Base-by-base conservation (phyloP, 2,888 invertebrate species). In the Drosophila eohydei region DNA sequence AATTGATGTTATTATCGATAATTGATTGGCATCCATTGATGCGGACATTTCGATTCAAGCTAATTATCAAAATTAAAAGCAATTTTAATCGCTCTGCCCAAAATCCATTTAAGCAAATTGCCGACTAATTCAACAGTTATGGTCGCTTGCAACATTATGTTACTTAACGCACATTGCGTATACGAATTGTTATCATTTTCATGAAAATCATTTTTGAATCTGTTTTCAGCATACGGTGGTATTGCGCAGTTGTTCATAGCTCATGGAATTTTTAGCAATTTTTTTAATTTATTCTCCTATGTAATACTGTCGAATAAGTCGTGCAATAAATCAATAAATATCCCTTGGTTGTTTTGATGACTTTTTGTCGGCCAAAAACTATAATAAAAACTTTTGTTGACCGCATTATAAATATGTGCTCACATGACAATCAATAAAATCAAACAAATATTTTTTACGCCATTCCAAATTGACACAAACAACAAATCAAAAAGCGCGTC, bases 401-500 rank as follows among this genome's bases (percentile, higher is more conserved):
- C 73, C 74, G 46, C 61, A 81, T 64, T 57, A 30, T 69, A 73
- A 69, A 71, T 63, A 40, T 51, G 64, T 56, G 36, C 46, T 38
- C 69, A 55, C 58, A 52, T 60, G 43, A 48, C 67, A 81, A 84
- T 87, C 80, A 74, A 77, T 85, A 77, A 82, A 85, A 66, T 71
- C 63, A 50, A 50, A 51, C 48, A 71, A 73, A 73, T 68, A 76
- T 71, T 75, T 82, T 84, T 69, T 63, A 61, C 74, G 56, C 62
- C 74, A 72, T 69, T 59, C 58, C 70, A 64, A 75, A 80, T 74
- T 82, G 83, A 74, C 74, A 78, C 88, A 88, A 83, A 74, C 83
- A 85, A 75, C 77, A 85, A 88, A 88, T 88, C 80, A 83, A 73
- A 87, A 66, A 58, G 59, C 52, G 65, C 67, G 62, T 75, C 71